phyloP scores from a whole-genome alignment of 2,797 vertebrate genomes.

The Anguilla pacifica region DNA sequence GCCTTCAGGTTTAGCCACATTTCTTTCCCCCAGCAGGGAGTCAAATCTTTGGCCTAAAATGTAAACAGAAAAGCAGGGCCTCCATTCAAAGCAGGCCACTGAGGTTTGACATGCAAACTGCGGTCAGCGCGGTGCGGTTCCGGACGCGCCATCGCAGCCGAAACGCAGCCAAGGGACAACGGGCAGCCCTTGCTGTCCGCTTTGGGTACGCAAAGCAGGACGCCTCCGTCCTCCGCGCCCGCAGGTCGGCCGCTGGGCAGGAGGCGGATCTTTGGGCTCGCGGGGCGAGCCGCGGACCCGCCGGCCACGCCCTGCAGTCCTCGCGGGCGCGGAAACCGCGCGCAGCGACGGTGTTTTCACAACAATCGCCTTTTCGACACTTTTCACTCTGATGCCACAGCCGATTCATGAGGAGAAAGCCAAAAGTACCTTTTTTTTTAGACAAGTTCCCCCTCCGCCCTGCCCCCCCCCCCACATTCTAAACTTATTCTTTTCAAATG shows the following conservation, averaged over 20 bases:
- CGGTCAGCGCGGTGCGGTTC: slow-evolving; percentile 35
- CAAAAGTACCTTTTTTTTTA: neutral
- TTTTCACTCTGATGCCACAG: neutral
- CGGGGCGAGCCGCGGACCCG: neutral
- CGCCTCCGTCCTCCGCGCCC: slow-evolving; percentile 24
- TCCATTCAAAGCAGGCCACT: slow-evolving; percentile 50
- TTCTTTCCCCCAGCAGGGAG: slow-evolving; percentile 43
- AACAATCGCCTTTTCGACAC: neutral
- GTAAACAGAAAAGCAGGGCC: slow-evolving; percentile 48
- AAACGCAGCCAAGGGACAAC: slow-evolving; percentile 45
- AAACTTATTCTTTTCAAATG: no score
- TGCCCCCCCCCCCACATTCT: no score
- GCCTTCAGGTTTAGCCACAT: slow-evolving; percentile 62
- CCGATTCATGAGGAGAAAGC: neutral
- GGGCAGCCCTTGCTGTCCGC: slow-evolving; percentile 37
- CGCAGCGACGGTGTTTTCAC: neutral
- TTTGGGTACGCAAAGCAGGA: slow-evolving; percentile 73
- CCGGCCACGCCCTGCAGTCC: no score
- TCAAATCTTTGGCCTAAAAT: slow-evolving; percentile 53
- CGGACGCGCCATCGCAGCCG: slow-evolving; percentile 32
- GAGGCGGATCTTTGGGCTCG: slow-evolving; percentile 32
- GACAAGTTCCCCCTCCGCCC: no score
- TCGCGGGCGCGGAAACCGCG: no score
- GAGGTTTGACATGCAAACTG: slow-evolving; percentile 60
- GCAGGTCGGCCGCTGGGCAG: slow-evolving; percentile 36